These are phyloP conservation scores for Saccostrea cuccullata DNA, from an alignment of 1,140 invertebrate species.

Conservation along the genomic window DNA sequence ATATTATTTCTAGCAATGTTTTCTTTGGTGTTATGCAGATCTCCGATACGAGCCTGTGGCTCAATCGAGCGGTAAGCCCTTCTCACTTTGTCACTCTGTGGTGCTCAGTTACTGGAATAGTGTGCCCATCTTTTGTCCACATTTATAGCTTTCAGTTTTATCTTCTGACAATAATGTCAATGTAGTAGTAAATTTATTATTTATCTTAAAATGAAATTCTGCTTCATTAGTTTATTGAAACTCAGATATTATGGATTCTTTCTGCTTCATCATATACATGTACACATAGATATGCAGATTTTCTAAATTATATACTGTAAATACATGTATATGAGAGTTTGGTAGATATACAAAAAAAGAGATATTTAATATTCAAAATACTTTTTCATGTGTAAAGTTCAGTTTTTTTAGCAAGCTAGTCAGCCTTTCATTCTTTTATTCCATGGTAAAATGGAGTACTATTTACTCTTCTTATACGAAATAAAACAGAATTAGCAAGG, in stretches of 20 bases:
- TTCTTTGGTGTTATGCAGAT: constrained; percentile 41
- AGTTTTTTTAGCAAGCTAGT: too few relatives aligned
- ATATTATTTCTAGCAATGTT: not conserved
- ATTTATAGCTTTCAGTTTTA: not conserved
- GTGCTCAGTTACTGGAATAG: not conserved
- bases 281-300: not conserved
- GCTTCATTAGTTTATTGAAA: not conserved
- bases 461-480: too few relatives aligned
- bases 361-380: too few relatives aligned
- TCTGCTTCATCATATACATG: not conserved
- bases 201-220: not conserved
- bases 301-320: too few relatives aligned
- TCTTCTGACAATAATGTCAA: not conserved
- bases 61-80: constrained; percentile 48
- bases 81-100: constrained; percentile 18
- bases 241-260: too few relatives aligned
- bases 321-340: too few relatives aligned
- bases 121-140: constrained; percentile 8
- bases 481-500: too few relatives aligned
- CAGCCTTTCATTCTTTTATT: too few relatives aligned
- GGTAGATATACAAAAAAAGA: too few relatives aligned
- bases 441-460: too few relatives aligned
- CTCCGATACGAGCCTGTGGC: constrained; percentile 45
- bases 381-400: too few relatives aligned
- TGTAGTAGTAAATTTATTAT: not conserved